Evolutionary conservation across 2,888 invertebrate genomes (phyloP).

Genomic region (Papilio protenor): DNA sequence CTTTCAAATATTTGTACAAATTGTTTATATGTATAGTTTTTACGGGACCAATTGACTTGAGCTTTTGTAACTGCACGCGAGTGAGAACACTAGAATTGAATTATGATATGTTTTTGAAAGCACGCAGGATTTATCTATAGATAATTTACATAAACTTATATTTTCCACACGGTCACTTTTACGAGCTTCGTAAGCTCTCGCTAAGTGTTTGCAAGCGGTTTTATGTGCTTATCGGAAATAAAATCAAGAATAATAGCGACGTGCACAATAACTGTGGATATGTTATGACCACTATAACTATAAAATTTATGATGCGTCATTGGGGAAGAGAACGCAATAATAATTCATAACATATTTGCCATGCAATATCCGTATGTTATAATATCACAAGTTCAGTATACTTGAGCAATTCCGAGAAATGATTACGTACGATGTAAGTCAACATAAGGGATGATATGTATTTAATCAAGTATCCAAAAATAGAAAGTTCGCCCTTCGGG

Average conservation of each 20-base stretch:
- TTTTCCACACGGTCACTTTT: slow-evolving; percentile 11
- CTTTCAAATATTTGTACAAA: no score
- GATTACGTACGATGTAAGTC: background rate
- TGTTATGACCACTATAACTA: slow-evolving; percentile 27
- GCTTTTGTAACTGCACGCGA: background rate
- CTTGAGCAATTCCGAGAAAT: background rate
- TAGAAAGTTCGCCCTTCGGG: background rate
- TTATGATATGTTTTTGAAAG: background rate
- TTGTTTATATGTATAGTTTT: background rate
- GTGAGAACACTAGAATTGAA: background rate
- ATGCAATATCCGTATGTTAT: slow-evolving; percentile 12
- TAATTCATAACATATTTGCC: slow-evolving; percentile 7
- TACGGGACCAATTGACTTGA: background rate
- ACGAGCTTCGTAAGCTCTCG: slow-evolving; percentile 21
- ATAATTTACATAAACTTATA: slow-evolving; percentile 16
- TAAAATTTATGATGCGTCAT: slow-evolving; percentile 30
- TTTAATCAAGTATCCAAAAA: background rate
- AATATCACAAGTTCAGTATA: background rate
- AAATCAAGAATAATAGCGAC: slow-evolving; percentile 32
- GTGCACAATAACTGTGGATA: slow-evolving; percentile 28
- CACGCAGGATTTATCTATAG: background rate
- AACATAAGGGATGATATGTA: background rate
- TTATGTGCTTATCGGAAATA: slow-evolving; percentile 31
- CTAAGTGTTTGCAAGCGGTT: slow-evolving; percentile 32
- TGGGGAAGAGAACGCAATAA: background rate